Conservation (phyloP, 2,797 vertebrate genomes). For the Pteropus rufus region DNA sequence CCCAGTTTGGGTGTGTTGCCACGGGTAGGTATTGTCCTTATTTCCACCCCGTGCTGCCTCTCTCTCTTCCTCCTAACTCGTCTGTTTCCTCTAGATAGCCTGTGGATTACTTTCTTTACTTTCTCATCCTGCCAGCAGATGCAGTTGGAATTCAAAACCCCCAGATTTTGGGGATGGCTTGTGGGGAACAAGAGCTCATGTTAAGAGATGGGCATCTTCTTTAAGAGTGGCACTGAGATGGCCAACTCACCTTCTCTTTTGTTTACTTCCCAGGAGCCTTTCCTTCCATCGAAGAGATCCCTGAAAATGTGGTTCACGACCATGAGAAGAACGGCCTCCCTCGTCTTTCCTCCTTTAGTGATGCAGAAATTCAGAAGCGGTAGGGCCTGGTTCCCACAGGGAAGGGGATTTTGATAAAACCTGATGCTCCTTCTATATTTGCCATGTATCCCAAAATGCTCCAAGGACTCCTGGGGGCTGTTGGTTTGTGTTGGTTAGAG, state of each 20-base stretch:
- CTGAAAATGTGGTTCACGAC: slow-evolving; percentile 96
- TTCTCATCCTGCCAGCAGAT: neutral
- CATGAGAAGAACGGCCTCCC: slow-evolving; percentile 97
- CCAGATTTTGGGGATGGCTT: neutral
- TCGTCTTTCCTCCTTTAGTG: slow-evolving; percentile 92
- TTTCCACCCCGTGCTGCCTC: neutral
- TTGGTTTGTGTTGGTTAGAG: neutral
- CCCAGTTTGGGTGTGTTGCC: neutral
- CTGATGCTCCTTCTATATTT: neutral
- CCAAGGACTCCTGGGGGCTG: neutral
- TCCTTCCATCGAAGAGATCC: slow-evolving; percentile 93
- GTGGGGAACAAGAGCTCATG: accelerated
- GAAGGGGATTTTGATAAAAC: neutral
- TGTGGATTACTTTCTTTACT: neutral
- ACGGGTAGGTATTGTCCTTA: neutral
- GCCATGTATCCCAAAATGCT: accelerated
- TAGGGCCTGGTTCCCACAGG: slow-evolving; percentile 69
- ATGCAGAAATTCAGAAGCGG: slow-evolving; percentile 90
- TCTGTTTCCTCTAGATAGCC: neutral
- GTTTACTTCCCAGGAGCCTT: slow-evolving; percentile 87
- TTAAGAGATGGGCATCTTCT: neutral
- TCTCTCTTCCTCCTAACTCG: accelerated
- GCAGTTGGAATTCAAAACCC: neutral
- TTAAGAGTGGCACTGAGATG: neutral
- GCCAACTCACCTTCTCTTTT: neutral